Percentiles rank a stretch among this genome's conserved stretches.
Evolutionary conservation across 2,113 vertebrate genomes (phyloP).

Genomic region (Brienomyrus longianalis): DNA sequence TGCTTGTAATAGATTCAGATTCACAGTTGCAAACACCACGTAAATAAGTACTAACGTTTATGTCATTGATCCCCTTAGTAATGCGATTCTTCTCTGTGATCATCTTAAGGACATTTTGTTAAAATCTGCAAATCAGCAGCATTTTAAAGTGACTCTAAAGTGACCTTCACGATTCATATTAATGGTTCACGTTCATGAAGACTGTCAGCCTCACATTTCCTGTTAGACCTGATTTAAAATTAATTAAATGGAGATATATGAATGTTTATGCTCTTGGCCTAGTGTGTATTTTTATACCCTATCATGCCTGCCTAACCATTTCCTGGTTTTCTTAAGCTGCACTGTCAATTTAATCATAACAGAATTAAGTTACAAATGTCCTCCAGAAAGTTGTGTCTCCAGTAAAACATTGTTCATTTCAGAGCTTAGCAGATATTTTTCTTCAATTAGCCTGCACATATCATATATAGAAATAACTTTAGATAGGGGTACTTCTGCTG

Average conservation of each 20-base stretch:
- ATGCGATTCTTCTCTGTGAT: not conserved
- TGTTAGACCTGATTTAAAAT: conserved; percentile 41
- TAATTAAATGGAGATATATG: conserved; percentile 52
- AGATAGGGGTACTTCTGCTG: conserved; percentile 5
- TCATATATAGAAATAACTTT: conserved; percentile 39
- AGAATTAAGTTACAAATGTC: conserved; percentile 64
- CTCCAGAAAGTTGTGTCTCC: conserved; percentile 58
- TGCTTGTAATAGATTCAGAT: not conserved
- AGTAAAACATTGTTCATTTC: conserved; percentile 51
- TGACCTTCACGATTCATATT: conserved; percentile 46
- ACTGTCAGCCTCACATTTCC: conserved; percentile 41
- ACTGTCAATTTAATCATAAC: conserved; percentile 66
- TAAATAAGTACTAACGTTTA: not conserved
- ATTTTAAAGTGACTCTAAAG: conserved; percentile 33
- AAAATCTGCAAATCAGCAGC: conserved; percentile 5
- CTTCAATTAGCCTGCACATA: conserved; percentile 67
- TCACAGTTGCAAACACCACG: not conserved
- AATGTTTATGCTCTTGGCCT: conserved; percentile 44
- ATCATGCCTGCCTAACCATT: conserved; percentile 67
- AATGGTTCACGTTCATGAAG: conserved; percentile 35
- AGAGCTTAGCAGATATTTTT: conserved; percentile 61
- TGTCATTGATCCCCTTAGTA: not conserved
- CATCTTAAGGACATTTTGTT: not conserved
- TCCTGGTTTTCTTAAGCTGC: conserved; percentile 58
- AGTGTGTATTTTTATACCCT: conserved; percentile 40